phyloP scores from a whole-genome alignment of 2,113 vertebrate species.

The Zosterops pallidus region DNA sequence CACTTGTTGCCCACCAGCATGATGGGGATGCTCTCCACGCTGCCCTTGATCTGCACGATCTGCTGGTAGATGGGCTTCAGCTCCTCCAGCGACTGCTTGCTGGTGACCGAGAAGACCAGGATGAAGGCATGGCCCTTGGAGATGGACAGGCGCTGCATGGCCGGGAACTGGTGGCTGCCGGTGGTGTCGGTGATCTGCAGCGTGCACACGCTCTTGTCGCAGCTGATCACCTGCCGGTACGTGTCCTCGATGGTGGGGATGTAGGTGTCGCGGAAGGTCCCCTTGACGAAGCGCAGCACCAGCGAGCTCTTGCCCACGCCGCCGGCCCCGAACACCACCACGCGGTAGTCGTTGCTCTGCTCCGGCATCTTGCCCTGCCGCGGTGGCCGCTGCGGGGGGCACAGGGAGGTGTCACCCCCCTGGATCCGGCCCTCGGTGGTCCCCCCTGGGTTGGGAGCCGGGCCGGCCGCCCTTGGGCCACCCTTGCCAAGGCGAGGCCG shows the following conservation, averaged over 20 bases:
- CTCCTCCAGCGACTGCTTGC: conserved; percentile 95
- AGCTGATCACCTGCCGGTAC: conserved; percentile 97
- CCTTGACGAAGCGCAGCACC: conserved; percentile 95
- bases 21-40: conserved; percentile 91
- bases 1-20: conserved; percentile 99
- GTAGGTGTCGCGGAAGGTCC: conserved; percentile 95
- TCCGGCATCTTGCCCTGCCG: conserved; percentile 86
- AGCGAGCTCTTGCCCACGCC: conserved; percentile 96
- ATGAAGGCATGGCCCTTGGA: conserved; percentile 97
- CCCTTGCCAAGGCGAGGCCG: not conserved
- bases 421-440: accelerated
- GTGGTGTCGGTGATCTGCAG: conserved; percentile 98
- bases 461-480: not conserved
- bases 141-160: conserved; percentile 97
- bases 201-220: conserved; percentile 95
- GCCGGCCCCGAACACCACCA: conserved; percentile 94
- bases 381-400: conserved; percentile 16
- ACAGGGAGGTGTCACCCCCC: not conserved
- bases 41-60: conserved; percentile 94
- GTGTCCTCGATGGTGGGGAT: conserved; percentile 98
- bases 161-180: conserved; percentile 95
- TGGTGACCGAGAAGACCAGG: conserved; percentile 95
- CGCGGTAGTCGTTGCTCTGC: conserved; percentile 95
- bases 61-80: conserved; percentile 95
- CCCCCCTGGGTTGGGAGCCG: accelerated